Base-by-base conservation (phyloP, 30 jellyfish, hydroid and myxozoan species). In the Hydractinia symbiolongicarpus region DNA sequence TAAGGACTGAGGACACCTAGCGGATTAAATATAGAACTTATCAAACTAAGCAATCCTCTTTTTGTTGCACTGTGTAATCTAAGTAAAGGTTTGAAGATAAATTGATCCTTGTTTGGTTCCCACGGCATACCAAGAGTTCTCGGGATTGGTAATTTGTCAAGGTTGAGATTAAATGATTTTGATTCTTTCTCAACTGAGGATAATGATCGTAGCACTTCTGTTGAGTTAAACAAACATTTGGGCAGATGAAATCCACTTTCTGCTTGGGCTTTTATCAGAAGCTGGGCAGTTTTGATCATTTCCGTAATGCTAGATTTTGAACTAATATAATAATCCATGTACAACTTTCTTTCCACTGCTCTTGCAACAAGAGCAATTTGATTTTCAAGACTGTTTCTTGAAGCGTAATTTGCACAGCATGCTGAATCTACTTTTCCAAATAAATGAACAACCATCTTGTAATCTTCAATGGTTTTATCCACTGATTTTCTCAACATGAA, bases 381-480 rank as follows among this genome's bases (percentile, higher is more conserved):
- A n/a, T n/a, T n/a, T n/a, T n/a, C n/a, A n/a, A n/a, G n/a, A n/a
- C n/a, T n/a, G 52, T 51, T 73, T 20, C 49, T 2, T 8, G 4
- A 70, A 1, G 69, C 82, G 71, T 44, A 73, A 13, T 67, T 5
- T 0, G 82, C 73, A 14, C 79, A 55, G 11, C 54, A 54, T 54
- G 79, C 55, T 4, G 85, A 77, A 53, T 5, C 79, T 50, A n/a
- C 60, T 53, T 76, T 78, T 9, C 85, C 85, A 50, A 77, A 54
- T 13, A 77, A 9, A 5, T 77, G 85, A 49, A 54, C 57, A 17
- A 14, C 58, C 80, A 77, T 77, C 14, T 19, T 55, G 50, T 54
- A 19, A n/a, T n/a, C n/a, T n/a, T n/a, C n/a, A n/a, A n/a, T n/a
- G n/a, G n/a, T n/a, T n/a, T n/a, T n/a, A n/a, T n/a, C n/a, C n/a